A percentile compares a stretch with the other conserved stretches of the same genome.
Evolutionary conservation across 2,888 invertebrate genomes (phyloP).

Genomic region (Rambutsinella grinnellia): DNA sequence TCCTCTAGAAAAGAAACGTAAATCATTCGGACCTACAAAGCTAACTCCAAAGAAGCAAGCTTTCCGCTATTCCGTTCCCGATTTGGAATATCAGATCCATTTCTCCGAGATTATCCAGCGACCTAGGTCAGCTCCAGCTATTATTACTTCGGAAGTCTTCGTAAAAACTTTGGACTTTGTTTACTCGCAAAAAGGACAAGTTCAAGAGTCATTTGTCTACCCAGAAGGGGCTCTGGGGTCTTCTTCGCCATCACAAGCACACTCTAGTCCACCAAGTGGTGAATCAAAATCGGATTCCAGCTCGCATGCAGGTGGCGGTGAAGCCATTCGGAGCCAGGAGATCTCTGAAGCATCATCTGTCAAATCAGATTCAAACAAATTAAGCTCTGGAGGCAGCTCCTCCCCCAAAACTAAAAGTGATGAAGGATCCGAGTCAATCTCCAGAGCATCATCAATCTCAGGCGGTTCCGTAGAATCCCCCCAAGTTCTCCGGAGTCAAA

Average conservation of each 20-base stretch:
- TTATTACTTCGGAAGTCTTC: constrained; percentile 66
- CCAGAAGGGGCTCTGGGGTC: constrained; percentile 47
- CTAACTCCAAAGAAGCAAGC: constrained; percentile 58
- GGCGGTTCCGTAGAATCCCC: constrained; percentile 56
- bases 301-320: constrained; percentile 8
- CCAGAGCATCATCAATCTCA: constrained; percentile 45
- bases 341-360: constrained; percentile 50
- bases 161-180: constrained; percentile 64
- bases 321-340: constrained; percentile 42
- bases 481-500: constrained; percentile 38
- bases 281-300: constrained; percentile 30
- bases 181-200: constrained; percentile 56
- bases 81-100: constrained; percentile 65
- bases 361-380: constrained; percentile 37
- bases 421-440: constrained; percentile 52
- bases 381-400: constrained; percentile 34
- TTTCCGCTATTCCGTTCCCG: constrained; percentile 62
- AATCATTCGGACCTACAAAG: constrained; percentile 64
- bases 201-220: constrained; percentile 39
- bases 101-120: constrained; percentile 61
- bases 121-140: constrained; percentile 65
- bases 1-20: constrained; percentile 41
- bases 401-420: constrained; percentile 49
- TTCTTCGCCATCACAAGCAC: constrained; percentile 49
- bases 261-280: constrained; percentile 28